Percentiles rank a stretch among this genome's conserved stretches.
phyloP scores from a whole-genome alignment of 2,888 invertebrate genomes.

The Oxyscelio sp. region DNA sequence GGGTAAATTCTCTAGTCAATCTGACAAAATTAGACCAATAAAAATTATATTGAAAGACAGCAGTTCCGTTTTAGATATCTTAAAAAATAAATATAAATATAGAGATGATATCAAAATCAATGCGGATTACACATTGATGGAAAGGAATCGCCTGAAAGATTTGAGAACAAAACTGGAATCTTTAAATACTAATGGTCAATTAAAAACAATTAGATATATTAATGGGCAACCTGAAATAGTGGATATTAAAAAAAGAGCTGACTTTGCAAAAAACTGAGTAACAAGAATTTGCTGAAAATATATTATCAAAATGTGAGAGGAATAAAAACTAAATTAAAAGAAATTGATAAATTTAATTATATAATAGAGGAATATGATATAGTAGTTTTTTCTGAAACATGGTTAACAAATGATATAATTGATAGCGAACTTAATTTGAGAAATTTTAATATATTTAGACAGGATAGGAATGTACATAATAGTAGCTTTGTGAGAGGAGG shows the following conservation, averaged over 20 bases:
- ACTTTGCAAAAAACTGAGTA: conserved; percentile 4
- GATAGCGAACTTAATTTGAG: not conserved
- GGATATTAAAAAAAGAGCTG: not conserved
- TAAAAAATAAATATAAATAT: conserved; percentile 8
- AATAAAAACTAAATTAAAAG: too few species aligned
- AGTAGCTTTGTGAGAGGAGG: not conserved
- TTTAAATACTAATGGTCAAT: not conserved
- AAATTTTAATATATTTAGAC: conserved; percentile 20
- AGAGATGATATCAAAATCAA: not conserved
- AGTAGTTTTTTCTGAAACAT: conserved; percentile 21
- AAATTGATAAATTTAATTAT: conserved; percentile 21
- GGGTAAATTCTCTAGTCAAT: not conserved
- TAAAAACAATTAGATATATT: conserved; percentile 24
- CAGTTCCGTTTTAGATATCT: not conserved
- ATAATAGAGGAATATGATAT: conserved; percentile 7
- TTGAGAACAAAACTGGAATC: not conserved
- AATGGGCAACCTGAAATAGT: conserved; percentile 6
- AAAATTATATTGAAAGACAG: not conserved
- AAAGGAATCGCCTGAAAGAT: not conserved
- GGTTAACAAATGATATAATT: not conserved
- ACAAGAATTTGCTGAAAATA: too few species aligned
- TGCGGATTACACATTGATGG: not conserved
- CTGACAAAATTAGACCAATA: not conserved
- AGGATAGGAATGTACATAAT: conserved; percentile 1
- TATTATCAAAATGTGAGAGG: too few species aligned